Evolutionary conservation across 1,140 invertebrate species (phyloP).

Genomic region (Mactra quadrangularis): DNA sequence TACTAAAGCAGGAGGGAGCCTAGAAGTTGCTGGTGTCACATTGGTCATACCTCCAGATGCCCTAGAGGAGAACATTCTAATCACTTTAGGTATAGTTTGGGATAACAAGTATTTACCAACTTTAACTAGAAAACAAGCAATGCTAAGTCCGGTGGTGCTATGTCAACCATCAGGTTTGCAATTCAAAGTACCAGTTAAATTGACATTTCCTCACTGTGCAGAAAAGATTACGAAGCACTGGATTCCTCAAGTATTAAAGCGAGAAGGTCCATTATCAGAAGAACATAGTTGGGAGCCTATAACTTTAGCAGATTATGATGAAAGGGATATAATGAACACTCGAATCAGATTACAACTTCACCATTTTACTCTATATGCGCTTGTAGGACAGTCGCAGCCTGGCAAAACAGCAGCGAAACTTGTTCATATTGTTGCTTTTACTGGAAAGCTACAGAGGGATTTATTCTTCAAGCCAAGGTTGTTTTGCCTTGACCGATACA

Average conservation of each 20-base stretch:
- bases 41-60: constrained; percentile 42
- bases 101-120: constrained; percentile 35
- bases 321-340: constrained; percentile 1
- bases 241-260: constrained; percentile 31
- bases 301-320: constrained; percentile 30
- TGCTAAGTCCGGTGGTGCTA: constrained; percentile 51
- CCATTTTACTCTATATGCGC: constrained; percentile 50
- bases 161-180: constrained; percentile 43
- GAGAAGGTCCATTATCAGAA: constrained; percentile 17
- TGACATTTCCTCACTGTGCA: constrained; percentile 55
- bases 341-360: constrained; percentile 28
- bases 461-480: constrained; percentile 49
- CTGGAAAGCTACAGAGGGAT: constrained; percentile 20
- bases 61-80: constrained; percentile 21
- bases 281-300: constrained; percentile 23
- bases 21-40: constrained; percentile 35
- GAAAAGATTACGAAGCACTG: constrained; percentile 17
- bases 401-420: constrained; percentile 50
- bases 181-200: constrained; percentile 32
- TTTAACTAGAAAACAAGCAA: constrained; percentile 16
- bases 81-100: constrained; percentile 50
- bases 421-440: constrained; percentile 50
- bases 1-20: neutral
- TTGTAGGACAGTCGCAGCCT: constrained; percentile 40
- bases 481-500: constrained; percentile 49